Evolutionary conservation across 2,797 vertebrate species (phyloP), one percentile per base, ranked within the genome.

Genomic region (Vireo griseus): DNA sequence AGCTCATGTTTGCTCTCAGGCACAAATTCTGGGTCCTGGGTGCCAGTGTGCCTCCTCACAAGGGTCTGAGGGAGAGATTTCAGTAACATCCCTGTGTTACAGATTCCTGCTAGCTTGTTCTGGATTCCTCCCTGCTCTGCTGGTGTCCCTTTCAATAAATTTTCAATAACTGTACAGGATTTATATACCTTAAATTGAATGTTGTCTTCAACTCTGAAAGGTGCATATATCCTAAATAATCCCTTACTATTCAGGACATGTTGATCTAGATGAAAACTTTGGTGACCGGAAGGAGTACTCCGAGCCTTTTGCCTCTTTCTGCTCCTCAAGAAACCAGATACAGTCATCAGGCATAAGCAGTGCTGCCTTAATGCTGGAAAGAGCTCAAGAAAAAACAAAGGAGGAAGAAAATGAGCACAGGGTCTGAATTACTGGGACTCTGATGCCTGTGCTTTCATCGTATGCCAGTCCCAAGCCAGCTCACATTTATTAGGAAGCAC

Each of bases 381-480:
- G 37, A 83, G 10, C 16, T 71, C 55, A 48, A 66, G 76, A 52
- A 25, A 79, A 78, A 76, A 59, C 11, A 28, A 1, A 3, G 8
- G 24, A 65, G 44, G 73, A 21, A 63, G 31, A 71, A 69, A n/a
- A 59, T 5, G 20, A 73, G 59, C 19, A 55, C 0, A 0, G 37
- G 9, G 7, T 11, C 16, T 4, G 1, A 51, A 55, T 47, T 37
- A 29, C 3, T 42, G 47, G 16, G 2, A 1, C 7, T 58, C 9
- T 72, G 3, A 6, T 0, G 3, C 44, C 50, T 74, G 71, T 42
- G 29, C n/a, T 67, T 7, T 40, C 29, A 48, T 63, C 0, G 1
- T 33, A 8, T 4, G 0, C 52, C 63, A 65, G 51, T 29, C n/a
- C 45, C 39, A 68, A 71, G 54, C 7, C 48, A 79, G 26, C 35